Base-by-base conservation (phyloP, 1,140 invertebrate genomes). In the Adoxophyes honmai region DNA sequence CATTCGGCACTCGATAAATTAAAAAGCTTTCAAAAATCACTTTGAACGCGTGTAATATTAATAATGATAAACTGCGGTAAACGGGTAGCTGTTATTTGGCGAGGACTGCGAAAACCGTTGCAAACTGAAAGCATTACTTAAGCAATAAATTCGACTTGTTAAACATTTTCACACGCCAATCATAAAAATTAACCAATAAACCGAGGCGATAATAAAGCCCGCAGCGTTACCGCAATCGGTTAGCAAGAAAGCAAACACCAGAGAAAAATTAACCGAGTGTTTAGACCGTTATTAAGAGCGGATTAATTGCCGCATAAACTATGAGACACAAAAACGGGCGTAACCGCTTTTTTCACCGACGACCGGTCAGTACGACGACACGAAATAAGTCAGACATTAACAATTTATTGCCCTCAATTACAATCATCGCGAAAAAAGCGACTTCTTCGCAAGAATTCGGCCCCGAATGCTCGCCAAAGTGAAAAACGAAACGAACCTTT, bases 381-480 rank as follows among this genome's bases (percentile, higher is more conserved):
- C 63, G 65, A 70, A 73, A 77, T 73, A 78, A 79, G 60, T 66
- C 62, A 44, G 68, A 69, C 73, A 78, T 73, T 73, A 78, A 76
- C 70, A 77, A 85, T 85, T 84, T 87, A 87, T 85, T 73, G 66
- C 69, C 73, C 67, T 67, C 79, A 85, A 84, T 86, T 85, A 85
- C 76, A 81, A 84, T 84, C 69, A 81, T 75, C 69, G 78, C 75
- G 73, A 82, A 87, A 85, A 81, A 84, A 77, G 68, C 67, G 34
- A 74, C 61, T 59, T 55, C 68, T 55, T 44, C 52, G 34, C 33
- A 53, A 72, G 81, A 79, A 88, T 86, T 79, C 68, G 72, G 75
- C 65, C 74, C 70, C 82, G 58, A 73, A 77, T 66, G 65, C 66
- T 60, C 55, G 60, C 68, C 36, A 59, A 76, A 75, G 59, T 70